Evolutionary conservation across 1,140 invertebrate genomes (phyloP), one percentile per base, ranked within the genome.

Genomic region (Lycorma delicatula): DNA sequence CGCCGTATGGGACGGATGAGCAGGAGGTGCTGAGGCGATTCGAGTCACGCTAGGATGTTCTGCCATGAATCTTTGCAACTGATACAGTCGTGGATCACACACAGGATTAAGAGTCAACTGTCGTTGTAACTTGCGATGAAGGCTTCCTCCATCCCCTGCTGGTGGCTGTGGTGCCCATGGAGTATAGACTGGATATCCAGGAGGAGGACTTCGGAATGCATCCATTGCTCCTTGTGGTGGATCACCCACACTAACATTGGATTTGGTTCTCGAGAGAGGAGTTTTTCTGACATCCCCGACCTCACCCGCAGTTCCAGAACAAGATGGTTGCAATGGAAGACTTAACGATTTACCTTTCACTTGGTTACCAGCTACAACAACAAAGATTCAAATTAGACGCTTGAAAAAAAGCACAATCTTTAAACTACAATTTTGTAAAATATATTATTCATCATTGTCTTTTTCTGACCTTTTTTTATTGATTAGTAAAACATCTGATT

Each of bases 51-150:
- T 13, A 3, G 3, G 41, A 7, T 44, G 41, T 18, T 44, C 41
- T 18, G 41, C 18, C 41, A 44, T 44, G 41, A 20, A 44, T 68
- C 56, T 64, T 66, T 54, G 71, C 51, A 77, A 63, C 49, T 77
- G 76, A 66, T 72, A 76, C 44, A 90, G 70, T 50, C 88, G 73
- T 7, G 86, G 82, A 73, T 92, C 89, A 62, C 80, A 83, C 3
- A 74, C 72, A 1, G 89, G 89, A 73, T 91, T 92, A 0, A 93
- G 69, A 1, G 88, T 89, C 18, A 91, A 73, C 64, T 93, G 89
- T 25, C 89, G 76, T 47, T 86, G 84, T 3, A 94, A 71, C 68
- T 91, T 91, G 49, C 82, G 74, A 65, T 93, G 89, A 41, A 84
- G 77, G 66, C 89, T 90, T 4, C 74, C 74, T 11, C 79, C 72